Evolutionary conservation across 2,888 invertebrate species (phyloP), one percentile per base, ranked within the genome.

Genomic region (Eupithecia inturbata): DNA sequence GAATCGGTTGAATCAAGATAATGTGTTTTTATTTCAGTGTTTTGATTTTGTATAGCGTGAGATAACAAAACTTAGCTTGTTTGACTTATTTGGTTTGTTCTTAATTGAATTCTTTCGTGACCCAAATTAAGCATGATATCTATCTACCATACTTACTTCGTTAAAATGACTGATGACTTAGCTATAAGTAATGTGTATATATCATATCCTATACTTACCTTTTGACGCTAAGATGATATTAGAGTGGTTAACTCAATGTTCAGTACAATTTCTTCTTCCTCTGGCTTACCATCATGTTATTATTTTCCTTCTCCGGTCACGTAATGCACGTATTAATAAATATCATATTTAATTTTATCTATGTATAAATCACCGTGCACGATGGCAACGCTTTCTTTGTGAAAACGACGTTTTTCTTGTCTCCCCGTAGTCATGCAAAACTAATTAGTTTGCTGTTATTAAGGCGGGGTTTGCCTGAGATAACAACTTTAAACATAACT

Each of bases 351-450:
- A 78, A 77, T 76, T 70, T 80, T 81, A 75, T 73, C 73, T 77
- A 74, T 79, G 77, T 74, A 78, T 77, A 80, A 33, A 79, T 79
- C 81, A 77, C 57, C 26, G 67, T 75, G 77, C 74, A 82, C 81
- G 79, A 84, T 82, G 79, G 82, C 76, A 83, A 75, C 85, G 86
- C 91, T 92, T 92, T 92, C 91, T 83, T 89, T 87, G 88, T 86
- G 88, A 91, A 90, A 89, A 80, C 81, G 77, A 83, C 81, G 83
- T 88, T 88, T 88, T 88, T 86, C 80, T 83, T 31, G 62, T 62
- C 82, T 82, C 78, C 80, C 77, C 63, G 33, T 64, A 31, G 78
- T 91, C 92, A 92, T 92, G 92, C 92, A 92, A 89, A 91, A 87
- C 88, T 89, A 91, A 92, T 92, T 90, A 91, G 76, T 67, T 71